Base-by-base conservation (phyloP, 37 sponge, comb jelly and placozoan species). In the Chondrilla cf. caribensis region DNA sequence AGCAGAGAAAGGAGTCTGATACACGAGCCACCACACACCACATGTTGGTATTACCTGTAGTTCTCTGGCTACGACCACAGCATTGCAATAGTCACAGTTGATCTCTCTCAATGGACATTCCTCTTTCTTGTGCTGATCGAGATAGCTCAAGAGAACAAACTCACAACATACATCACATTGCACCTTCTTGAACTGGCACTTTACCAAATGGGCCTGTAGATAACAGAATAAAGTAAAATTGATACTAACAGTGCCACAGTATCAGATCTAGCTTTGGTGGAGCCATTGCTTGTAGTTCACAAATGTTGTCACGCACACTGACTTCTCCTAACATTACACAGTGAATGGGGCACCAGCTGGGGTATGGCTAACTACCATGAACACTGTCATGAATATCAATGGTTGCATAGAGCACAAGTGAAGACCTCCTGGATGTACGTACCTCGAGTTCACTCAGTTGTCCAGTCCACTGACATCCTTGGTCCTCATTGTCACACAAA, bases 381-480 rank as follows among this genome's bases (percentile, higher is more conserved):
- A n/a, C n/a, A n/a, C n/a, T n/a, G n/a, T n/a, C n/a, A n/a, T n/a
- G n/a, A n/a, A n/a, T n/a, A n/a, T n/a, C n/a, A n/a, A n/a, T n/a
- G n/a, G n/a, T n/a, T n/a, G n/a, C n/a, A n/a, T n/a, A n/a, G n/a
- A n/a, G n/a, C n/a, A n/a, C n/a, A n/a, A n/a, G n/a, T n/a, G n/a
- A n/a, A n/a, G n/a, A n/a, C n/a, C n/a, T n/a, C n/a, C n/a, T n/a
- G n/a, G n/a, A n/a, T 11, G 68, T 19, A 33, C 47, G 17, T 19
- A 81, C 89, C 77, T 89, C 83, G 51, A 79, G 72, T 2, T 81
- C 70, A 40, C 58, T 81, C 54, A 90, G 44, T 26, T 5, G 35
- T 42, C 91, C 91, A 58, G 18, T 60, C 93, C 93, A 93, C 3
- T 32, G 33, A 78, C 93, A 93, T 24, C 93, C 93, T 42, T 47